A percentile compares a stretch with the other conserved stretches of the same genome.
phyloP scores from a whole-genome alignment of 1,140 invertebrate genomes.

The Colletes latitarsis region DNA sequence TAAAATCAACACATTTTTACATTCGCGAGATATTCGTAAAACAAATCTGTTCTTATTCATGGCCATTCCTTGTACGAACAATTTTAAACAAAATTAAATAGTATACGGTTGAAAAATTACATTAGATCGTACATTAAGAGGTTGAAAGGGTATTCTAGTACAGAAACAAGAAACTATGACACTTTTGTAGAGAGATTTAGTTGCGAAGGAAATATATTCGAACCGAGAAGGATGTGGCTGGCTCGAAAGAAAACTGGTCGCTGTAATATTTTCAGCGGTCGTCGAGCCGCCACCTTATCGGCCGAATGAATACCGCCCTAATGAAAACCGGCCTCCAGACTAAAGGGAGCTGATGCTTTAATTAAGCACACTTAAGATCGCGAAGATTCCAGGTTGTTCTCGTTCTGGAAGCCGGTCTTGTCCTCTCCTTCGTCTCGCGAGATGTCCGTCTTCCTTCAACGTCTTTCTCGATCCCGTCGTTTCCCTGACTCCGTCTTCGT shows the following conservation, averaged over 20 bases:
- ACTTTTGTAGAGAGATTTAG: too few species aligned
- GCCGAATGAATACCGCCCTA: conserved; percentile 45
- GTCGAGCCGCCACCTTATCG: conserved; percentile 50
- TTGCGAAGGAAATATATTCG: too few species aligned
- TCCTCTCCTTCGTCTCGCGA: conserved; percentile 28
- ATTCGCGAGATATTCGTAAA: too few species aligned
- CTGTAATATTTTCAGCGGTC: conserved; percentile 32
- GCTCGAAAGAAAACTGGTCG: conserved; percentile 22
- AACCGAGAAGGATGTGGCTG: too few species aligned
- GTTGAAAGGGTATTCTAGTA: too few species aligned
- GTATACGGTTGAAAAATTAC: too few species aligned
- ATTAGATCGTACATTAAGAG: too few species aligned
- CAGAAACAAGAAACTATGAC: too few species aligned
- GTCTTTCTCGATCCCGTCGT: background rate
- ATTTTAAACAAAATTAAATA: too few species aligned
- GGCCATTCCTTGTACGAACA: too few species aligned
- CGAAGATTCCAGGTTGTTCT: conserved; percentile 61
- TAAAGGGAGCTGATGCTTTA: conserved; percentile 65
- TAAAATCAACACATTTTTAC: too few species aligned
- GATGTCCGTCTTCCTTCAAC: conserved; percentile 11
- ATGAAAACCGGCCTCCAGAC: conserved; percentile 54
- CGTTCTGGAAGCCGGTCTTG: conserved; percentile 40
- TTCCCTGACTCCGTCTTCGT: conserved; percentile 3
- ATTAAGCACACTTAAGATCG: conserved; percentile 70
- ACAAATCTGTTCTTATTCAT: too few species aligned